Evolutionary conservation across 2,113 vertebrate genomes (phyloP).

Genomic region (Erpornis zantholeuca): DNA sequence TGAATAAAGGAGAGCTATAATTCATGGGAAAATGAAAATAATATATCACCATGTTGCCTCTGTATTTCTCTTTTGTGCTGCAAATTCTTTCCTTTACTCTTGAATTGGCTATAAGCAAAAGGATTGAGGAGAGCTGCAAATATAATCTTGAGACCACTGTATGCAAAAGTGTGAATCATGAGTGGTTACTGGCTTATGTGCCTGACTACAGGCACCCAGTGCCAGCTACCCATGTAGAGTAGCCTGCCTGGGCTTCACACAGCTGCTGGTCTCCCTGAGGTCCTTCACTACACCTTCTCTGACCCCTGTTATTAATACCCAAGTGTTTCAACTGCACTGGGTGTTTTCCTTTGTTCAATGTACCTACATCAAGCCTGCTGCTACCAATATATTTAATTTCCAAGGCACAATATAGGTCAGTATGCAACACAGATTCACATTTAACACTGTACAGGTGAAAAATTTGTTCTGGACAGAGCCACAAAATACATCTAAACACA

Average conservation of each 20-base stretch:
- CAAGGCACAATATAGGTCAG: background rate
- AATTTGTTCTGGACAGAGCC: background rate
- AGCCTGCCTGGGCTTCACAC: background rate
- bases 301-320: background rate
- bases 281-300: background rate
- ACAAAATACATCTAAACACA: background rate
- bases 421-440: background rate
- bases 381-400: background rate
- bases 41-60: background rate
- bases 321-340: background rate
- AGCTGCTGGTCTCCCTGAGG: background rate
- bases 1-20: background rate
- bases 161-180: background rate
- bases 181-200: background rate
- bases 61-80: background rate
- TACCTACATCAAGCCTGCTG: background rate
- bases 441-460: background rate
- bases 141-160: background rate
- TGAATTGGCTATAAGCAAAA: background rate
- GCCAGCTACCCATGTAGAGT: background rate
- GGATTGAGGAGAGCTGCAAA: background rate
- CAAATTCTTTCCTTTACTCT: background rate
- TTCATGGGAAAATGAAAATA: background rate
- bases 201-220: background rate
- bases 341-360: background rate